Evolutionary conservation across 2,888 invertebrate species (phyloP).

Genomic region (Unio delphinus): DNA sequence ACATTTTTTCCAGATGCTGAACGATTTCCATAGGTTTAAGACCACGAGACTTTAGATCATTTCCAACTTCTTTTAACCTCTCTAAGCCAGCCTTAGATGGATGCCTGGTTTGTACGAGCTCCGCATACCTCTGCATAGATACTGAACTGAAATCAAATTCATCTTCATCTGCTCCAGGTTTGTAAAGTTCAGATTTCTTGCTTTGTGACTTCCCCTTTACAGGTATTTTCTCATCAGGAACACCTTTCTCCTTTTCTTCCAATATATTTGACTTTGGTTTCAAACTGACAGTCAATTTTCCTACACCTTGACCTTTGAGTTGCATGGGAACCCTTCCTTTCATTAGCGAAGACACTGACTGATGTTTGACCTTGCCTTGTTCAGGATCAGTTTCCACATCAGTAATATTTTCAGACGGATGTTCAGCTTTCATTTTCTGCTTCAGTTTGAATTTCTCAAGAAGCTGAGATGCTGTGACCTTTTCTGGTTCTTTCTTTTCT

Average conservation of each 20-base stretch:
- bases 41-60: too few relatives aligned
- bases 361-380: too few relatives aligned
- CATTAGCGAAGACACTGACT: neutral
- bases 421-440: conserved; percentile 16
- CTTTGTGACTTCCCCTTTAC: too few relatives aligned
- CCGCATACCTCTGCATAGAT: too few relatives aligned
- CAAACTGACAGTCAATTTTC: conserved; percentile 32
- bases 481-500: conserved; percentile 19
- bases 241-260: conserved; percentile 30
- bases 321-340: neutral
- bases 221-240: conserved; percentile 6
- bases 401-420: conserved; percentile 12
- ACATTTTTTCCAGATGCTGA: too few relatives aligned
- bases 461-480: conserved; percentile 30
- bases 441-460: conserved; percentile 35
- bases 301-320: conserved; percentile 6
- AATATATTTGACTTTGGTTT: conserved; percentile 29
- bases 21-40: too few relatives aligned
- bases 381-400: neutral
- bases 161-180: too few relatives aligned
- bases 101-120: too few relatives aligned
- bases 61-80: too few relatives aligned
- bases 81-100: too few relatives aligned
- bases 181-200: too few relatives aligned
- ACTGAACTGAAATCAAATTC: too few relatives aligned